These are phyloP conservation scores for Chloebia gouldiae DNA, from an alignment of 2,113 vertebrate species.

Conservation along the genomic window DNA sequence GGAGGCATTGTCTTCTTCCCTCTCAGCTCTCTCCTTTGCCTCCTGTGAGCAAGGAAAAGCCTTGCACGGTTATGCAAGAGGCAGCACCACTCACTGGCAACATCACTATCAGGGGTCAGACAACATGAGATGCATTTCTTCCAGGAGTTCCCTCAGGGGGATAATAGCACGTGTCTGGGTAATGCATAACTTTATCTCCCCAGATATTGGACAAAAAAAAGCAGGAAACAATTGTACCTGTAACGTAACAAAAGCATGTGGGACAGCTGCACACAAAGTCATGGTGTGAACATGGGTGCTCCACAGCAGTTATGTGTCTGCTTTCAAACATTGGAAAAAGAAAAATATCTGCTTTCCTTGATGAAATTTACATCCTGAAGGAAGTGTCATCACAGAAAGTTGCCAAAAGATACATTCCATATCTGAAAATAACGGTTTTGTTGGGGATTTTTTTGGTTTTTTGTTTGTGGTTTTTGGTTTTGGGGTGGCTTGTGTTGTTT, in stretches of 20 bases:
- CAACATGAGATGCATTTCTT: background rate
- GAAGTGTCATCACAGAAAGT: background rate
- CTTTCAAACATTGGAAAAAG: background rate
- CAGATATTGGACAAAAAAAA: background rate
- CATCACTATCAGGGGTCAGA: background rate
- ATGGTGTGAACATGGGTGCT: rapidly evolving
- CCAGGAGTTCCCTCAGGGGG: rapidly evolving
- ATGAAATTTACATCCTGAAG: background rate
- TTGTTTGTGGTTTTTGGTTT: too few relatives aligned
- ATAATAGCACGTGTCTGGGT: background rate
- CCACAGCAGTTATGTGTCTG: background rate
- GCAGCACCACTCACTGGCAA: background rate
- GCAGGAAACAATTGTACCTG: background rate
- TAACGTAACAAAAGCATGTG: background rate
- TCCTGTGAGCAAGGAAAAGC: background rate
- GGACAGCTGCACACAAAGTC: background rate
- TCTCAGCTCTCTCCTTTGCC: background rate
- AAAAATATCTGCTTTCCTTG: background rate
- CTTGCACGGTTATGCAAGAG: background rate
- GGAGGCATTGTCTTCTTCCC: background rate
- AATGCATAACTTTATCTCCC: background rate
- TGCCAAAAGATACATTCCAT: background rate
- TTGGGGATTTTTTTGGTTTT: background rate
- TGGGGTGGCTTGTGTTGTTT: background rate
- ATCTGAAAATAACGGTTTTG: background rate